Evolutionary conservation across 2,797 vertebrate species (phyloP), one percentile per base, ranked within the genome.

Genomic region (Peromyscus nudipes): DNA sequence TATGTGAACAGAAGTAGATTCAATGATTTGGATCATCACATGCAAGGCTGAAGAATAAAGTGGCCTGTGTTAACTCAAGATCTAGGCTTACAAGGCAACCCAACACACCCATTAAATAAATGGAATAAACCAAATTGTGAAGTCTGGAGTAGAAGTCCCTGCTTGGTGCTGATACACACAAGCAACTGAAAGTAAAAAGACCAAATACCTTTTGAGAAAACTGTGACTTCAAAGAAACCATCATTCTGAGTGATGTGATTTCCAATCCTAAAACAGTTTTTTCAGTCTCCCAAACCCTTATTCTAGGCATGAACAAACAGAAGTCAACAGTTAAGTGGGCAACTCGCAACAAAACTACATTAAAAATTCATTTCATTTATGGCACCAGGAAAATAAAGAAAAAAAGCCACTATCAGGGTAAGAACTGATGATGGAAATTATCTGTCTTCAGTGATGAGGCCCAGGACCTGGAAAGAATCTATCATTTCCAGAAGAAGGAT

Each of bases 191-290:
- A 93, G 43, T 40, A 86, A 86, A 95, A 23, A 79, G 6, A 79
- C 13, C 3, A 88, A 64, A 57, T 55, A 4, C 10, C 89, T 82
- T 95, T 90, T 25, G n/a, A 96, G 43, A 90, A 94, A 84, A 71
- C 55, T 25, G 4, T 62, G 27, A 60, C 89, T 83, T 1, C n/a
- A 84, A 92, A 80, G 5, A 95, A 94, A 57, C 11, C 17, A 82
- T 25, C n/a, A 76, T 80, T 94, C 13, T 57, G 21, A 8, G 17
- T 5, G 75, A 4, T 93, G 6, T 71, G 0, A 60, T 49, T 81
- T 77, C 55, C 79, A 83, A 34, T 75, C 10, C 1, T 8, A 49
- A 31, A 57, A 11, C 1, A 96, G 4, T 11, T 69, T 52, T 67
- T 14, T 29, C 71, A 80, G 11, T 40, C 10, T 8, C 12, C 2